Conservation (phyloP, 2,113 vertebrate species). For the Bubo blakistoni region DNA sequence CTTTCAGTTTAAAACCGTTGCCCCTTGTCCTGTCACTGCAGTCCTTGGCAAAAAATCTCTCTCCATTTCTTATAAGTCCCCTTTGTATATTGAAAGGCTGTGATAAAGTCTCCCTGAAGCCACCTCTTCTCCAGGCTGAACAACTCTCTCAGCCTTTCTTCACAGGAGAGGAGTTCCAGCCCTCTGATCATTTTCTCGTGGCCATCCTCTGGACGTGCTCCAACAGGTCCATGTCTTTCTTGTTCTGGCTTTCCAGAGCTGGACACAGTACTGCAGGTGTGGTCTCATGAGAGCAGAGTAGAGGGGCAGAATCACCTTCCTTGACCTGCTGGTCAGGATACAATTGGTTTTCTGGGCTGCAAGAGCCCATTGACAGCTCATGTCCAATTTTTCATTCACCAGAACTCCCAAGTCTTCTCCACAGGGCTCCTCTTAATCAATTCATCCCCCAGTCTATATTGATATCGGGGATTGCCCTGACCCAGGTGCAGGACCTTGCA, state of each 20-base stretch:
- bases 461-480: fast-evolving
- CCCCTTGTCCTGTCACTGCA: neutral
- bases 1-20: neutral
- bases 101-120: neutral
- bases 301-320: neutral
- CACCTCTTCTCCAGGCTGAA: neutral
- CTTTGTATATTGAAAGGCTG: neutral
- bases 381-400: neutral
- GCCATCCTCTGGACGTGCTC: fast-evolving
- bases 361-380: fast-evolving
- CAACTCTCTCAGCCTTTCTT: neutral
- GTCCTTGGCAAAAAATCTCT: neutral
- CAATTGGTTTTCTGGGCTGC: neutral
- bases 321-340: neutral
- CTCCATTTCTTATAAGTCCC: neutral
- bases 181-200: fast-evolving
- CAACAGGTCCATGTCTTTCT: neutral
- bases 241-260: neutral
- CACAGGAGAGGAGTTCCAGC: neutral
- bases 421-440: neutral
- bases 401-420: neutral
- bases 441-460: neutral
- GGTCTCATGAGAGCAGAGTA: neutral
- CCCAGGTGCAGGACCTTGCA: neutral
- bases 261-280: neutral